These are phyloP conservation scores for Ameiurus melas DNA, from an alignment of 2,113 vertebrate genomes.

Conservation along the genomic window DNA sequence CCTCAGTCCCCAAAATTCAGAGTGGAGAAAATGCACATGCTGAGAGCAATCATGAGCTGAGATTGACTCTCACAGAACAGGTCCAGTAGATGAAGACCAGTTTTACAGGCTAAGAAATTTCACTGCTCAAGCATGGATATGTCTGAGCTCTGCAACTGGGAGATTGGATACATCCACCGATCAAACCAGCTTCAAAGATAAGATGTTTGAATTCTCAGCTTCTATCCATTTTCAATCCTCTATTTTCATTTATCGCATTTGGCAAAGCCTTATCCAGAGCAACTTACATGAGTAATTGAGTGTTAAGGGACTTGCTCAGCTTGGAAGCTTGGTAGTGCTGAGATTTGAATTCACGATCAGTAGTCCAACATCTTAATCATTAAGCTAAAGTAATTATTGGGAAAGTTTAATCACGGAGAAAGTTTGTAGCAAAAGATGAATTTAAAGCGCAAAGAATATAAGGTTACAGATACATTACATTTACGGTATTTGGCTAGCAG, in stretches of 20 bases:
- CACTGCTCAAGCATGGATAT: neutral
- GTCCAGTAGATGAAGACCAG: neutral
- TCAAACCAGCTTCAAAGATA: neutral
- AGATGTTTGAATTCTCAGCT: neutral
- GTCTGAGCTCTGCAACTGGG: neutral
- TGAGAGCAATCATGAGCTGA: slow-evolving; percentile 11
- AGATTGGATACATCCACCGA: neutral
- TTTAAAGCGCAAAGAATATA: neutral
- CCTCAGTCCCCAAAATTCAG: neutral
- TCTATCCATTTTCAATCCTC: neutral
- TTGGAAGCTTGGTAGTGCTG: too few relatives aligned
- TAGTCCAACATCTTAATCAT: too few relatives aligned
- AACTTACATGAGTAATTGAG: too few relatives aligned
- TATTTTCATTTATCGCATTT: too few relatives aligned
- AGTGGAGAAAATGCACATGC: slow-evolving; percentile 11
- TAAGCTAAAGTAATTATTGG: too few relatives aligned
- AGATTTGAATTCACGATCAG: too few relatives aligned
- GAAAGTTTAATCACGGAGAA: neutral
- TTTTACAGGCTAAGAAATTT: neutral
- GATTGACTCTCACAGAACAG: neutral
- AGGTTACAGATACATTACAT: neutral
- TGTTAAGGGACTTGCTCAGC: too few relatives aligned
- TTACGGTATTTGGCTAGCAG: too few relatives aligned
- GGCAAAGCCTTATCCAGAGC: too few relatives aligned
- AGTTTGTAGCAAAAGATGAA: neutral